Percentiles rank a stretch among this genome's conserved stretches.
Evolutionary conservation across 30 jellyfish, hydroid and myxozoan species (phyloP).

Genomic region (Turritopsis dohrnii): DNA sequence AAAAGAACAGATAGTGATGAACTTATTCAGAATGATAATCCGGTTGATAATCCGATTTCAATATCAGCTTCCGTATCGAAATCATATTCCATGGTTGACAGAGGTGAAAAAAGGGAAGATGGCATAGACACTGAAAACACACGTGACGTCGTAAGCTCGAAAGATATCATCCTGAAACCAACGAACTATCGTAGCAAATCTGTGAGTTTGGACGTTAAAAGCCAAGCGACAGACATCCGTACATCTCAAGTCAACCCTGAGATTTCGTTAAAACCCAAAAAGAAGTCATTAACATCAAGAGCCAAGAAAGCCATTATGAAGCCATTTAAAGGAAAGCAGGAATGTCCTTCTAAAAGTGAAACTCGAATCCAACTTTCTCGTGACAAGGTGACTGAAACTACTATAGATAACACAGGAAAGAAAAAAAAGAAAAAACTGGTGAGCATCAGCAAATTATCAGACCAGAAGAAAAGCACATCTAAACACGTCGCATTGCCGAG

Average conservation of each 20-base stretch:
- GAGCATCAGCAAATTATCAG: background rate
- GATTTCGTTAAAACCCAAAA: background rate
- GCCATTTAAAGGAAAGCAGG: background rate
- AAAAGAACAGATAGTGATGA: too few species aligned
- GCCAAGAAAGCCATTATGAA: conserved; percentile 7
- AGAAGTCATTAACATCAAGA: conserved; percentile 3
- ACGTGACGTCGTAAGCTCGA: too few species aligned
- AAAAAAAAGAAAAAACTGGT: background rate
- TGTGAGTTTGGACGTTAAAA: background rate
- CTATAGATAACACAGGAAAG: background rate
- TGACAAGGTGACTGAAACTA: background rate
- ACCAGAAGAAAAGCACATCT: background rate
- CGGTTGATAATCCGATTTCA: too few species aligned
- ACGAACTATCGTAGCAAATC: too few species aligned
- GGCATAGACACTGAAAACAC: too few species aligned
- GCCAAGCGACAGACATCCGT: background rate
- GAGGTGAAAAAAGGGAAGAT: too few species aligned
- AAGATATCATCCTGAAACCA: too few species aligned
- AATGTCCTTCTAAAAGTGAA: background rate
- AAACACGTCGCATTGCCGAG: background rate
- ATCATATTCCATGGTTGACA: too few species aligned
- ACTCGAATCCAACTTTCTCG: too few species aligned
- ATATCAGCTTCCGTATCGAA: too few species aligned
- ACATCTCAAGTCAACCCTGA: background rate
- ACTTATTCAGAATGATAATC: too few species aligned